A percentile compares a stretch with the other conserved stretches of the same genome.
Conservation (phyloP, 2,888 invertebrate genomes). For the Criorhina ranunculi region DNA sequence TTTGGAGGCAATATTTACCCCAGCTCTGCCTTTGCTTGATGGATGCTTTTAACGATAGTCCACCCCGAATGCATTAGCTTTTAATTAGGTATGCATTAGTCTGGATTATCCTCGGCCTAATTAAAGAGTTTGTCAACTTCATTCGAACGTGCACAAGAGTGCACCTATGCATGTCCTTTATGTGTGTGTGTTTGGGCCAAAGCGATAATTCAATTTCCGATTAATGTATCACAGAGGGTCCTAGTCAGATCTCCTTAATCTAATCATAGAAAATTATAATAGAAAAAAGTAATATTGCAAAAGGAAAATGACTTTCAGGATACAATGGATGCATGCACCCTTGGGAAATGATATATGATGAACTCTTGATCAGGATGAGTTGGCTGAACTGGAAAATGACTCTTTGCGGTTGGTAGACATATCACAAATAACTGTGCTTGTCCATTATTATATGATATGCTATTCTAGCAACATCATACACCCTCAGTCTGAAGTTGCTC, state of each 20-base stretch:
- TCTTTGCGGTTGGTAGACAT: conserved; percentile 55
- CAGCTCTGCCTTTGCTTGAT: conserved; percentile 1
- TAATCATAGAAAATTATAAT: conserved; percentile 26
- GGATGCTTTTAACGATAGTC: conserved; percentile 31
- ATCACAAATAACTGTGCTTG: conserved; percentile 51
- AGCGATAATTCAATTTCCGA: conserved; percentile 50
- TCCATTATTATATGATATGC: conserved; percentile 33
- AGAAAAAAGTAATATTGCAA: neutral
- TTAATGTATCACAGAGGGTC: conserved; percentile 25
- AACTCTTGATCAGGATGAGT: conserved; percentile 4
- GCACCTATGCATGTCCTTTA: conserved; percentile 35
- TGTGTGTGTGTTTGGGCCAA: conserved; percentile 10
- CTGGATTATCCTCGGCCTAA: conserved; percentile 48
- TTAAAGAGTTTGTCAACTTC: conserved; percentile 50
- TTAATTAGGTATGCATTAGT: conserved; percentile 56
- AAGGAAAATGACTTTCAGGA: neutral
- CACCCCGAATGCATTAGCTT: conserved; percentile 39
- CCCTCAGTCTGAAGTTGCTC: neutral
- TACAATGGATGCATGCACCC: neutral
- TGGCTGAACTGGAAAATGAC: conserved; percentile 64
- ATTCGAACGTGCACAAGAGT: conserved; percentile 39
- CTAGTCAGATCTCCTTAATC: conserved; percentile 17
- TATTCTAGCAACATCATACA: neutral
- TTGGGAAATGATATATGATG: conserved; percentile 48
- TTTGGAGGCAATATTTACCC: conserved; percentile 7